Conservation (phyloP, 2,797 vertebrate genomes). For the Cephalopachus bancanus region DNA sequence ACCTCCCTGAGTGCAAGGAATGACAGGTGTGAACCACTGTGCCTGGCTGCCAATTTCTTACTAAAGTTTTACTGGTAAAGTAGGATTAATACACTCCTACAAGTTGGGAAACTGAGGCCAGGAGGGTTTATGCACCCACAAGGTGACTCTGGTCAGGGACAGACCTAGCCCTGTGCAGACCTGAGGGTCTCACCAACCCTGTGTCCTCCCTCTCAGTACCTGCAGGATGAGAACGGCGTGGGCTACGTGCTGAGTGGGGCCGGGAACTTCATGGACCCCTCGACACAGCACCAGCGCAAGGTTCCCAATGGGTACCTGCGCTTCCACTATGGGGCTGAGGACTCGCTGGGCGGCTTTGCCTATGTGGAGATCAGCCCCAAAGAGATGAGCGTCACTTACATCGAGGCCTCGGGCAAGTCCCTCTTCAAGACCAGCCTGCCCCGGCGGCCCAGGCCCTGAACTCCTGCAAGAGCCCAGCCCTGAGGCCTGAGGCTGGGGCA, state of each 20-base stretch:
- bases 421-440: slow-evolving; percentile 93
- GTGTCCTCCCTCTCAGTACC: slow-evolving; percentile 87
- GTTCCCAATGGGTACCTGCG: slow-evolving; percentile 93
- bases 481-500: not conserved
- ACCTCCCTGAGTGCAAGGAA: not conserved
- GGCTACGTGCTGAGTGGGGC: slow-evolving; percentile 96
- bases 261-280: slow-evolving; percentile 95
- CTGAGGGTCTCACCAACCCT: not conserved
- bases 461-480: no score
- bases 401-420: slow-evolving; percentile 94
- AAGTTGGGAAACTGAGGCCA: not conserved
- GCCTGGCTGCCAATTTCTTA: not conserved
- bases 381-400: slow-evolving; percentile 91
- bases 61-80: not conserved
- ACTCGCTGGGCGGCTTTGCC: slow-evolving; percentile 93
- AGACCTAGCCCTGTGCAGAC: not conserved
- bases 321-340: slow-evolving; percentile 92
- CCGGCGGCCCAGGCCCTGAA: slow-evolving; percentile 80
- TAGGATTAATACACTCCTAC: not conserved
- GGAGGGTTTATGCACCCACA: not conserved
- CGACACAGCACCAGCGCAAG: slow-evolving; percentile 88
- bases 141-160: not conserved
- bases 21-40: not conserved
- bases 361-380: slow-evolving; percentile 91
- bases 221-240: slow-evolving; percentile 90